These are phyloP conservation scores for Dryas iulia DNA, from an alignment of 1,140 invertebrate species.

Conservation along the genomic window DNA sequence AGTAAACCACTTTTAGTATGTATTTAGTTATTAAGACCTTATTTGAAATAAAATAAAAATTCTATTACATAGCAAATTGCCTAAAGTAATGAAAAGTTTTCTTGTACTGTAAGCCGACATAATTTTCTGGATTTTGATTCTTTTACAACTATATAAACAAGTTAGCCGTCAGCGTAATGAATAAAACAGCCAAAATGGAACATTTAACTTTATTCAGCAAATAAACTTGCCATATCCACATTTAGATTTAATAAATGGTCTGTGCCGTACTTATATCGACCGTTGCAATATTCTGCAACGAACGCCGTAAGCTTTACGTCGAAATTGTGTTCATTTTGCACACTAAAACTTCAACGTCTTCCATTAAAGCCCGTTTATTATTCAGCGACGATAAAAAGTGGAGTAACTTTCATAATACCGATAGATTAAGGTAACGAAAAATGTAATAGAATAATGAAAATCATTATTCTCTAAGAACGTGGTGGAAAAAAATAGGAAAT, in stretches of 20 bases:
- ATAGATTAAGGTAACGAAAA: constrained; percentile 5
- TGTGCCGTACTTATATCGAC: constrained; percentile 42
- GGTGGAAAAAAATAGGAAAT: not conserved
- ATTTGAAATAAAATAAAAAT: not conserved
- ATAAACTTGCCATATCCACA: constrained; percentile 42
- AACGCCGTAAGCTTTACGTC: constrained; percentile 38
- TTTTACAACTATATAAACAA: not conserved
- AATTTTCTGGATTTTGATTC: not conserved
- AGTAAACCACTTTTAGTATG: not conserved
- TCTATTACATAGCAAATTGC: not conserved
- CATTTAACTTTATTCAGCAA: not conserved
- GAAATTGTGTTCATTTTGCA: constrained; percentile 47
- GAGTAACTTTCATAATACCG: constrained; percentile 7
- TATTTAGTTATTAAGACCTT: not conserved
- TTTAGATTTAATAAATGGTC: constrained; percentile 35
- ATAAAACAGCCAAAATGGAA: constrained; percentile 5
- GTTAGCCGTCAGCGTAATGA: not conserved
- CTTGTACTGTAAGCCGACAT: not conserved
- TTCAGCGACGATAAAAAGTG: constrained; percentile 9
- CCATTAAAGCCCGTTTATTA: constrained; percentile 27
- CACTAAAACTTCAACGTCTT: constrained; percentile 36
- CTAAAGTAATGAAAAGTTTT: not conserved
- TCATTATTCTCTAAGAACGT: not conserved
- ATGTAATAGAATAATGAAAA: not conserved
- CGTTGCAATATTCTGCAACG: constrained; percentile 47